Evolutionary conservation across 2,797 vertebrate species (phyloP).

Genomic region (Neoniphon sammara): DNA sequence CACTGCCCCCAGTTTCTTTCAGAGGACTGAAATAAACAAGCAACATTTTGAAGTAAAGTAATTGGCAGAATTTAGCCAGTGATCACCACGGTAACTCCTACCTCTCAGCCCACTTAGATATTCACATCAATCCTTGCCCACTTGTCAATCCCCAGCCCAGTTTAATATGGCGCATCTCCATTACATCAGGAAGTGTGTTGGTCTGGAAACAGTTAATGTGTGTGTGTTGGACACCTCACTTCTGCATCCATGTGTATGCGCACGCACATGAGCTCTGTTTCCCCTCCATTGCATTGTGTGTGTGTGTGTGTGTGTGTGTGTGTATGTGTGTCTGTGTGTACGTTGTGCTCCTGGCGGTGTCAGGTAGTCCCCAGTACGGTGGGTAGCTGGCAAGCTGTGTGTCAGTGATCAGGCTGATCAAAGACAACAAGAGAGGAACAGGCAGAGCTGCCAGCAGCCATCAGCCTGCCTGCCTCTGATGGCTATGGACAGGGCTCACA

Average conservation of each 20-base stretch:
- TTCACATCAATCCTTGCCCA: too few relatives aligned
- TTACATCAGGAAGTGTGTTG: background rate
- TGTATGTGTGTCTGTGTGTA: constrained; percentile 9
- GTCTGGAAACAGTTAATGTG: background rate
- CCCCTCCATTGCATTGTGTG: background rate
- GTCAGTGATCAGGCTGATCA: constrained; percentile 87
- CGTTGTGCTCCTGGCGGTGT: constrained; percentile 48
- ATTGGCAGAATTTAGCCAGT: constrained; percentile 6
- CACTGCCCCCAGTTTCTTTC: constrained; percentile 14
- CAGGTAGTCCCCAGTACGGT: constrained; percentile 57
- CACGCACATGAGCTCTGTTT: constrained; percentile 4
- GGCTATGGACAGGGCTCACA: constrained; percentile 65
- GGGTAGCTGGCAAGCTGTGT: constrained; percentile 70
- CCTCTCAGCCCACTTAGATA: background rate
- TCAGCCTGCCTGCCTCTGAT: constrained; percentile 80
- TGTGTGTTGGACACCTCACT: background rate
- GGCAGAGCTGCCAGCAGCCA: constrained; percentile 85
- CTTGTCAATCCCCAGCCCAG: background rate
- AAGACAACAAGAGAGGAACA: constrained; percentile 86
- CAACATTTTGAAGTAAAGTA: constrained; percentile 3
- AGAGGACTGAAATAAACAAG: constrained; percentile 26
- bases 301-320: constrained; percentile 9
- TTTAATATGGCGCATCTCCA: background rate
- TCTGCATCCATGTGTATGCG: background rate
- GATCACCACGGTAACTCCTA: background rate